phyloP scores from a whole-genome alignment of 2,113 vertebrate species.

The Nibea albiflora region DNA sequence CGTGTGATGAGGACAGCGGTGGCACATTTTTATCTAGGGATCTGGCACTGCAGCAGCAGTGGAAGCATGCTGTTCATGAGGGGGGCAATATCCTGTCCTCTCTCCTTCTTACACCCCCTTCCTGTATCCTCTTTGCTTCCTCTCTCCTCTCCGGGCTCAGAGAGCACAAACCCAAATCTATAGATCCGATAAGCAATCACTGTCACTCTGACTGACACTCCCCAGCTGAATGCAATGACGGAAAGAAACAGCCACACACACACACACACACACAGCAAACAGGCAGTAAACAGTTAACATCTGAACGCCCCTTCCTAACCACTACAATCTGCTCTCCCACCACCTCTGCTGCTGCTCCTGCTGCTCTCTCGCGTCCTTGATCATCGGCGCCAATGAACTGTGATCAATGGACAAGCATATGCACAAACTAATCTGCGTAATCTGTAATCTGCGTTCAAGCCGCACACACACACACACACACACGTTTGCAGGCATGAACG shows the following conservation, averaged over 20 bases:
- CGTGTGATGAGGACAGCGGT: slow-evolving; percentile 9
- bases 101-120: slow-evolving; percentile 9
- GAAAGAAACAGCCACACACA: slow-evolving; percentile 9
- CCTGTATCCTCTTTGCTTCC: slow-evolving; percentile 24
- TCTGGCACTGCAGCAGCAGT: slow-evolving; percentile 54
- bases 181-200: slow-evolving; percentile 35
- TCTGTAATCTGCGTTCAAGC: slow-evolving; percentile 21
- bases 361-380: slow-evolving; percentile 38
- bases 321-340: slow-evolving; percentile 33
- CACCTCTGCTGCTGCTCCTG: slow-evolving; percentile 21
- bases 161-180: slow-evolving; percentile 16
- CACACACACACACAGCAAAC: slow-evolving; percentile 31
- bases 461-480: neutral
- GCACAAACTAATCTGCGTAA: slow-evolving; percentile 29
- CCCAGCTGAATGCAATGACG: slow-evolving; percentile 23
- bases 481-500: slow-evolving; percentile 21
- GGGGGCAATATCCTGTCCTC: slow-evolving; percentile 55
- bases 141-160: neutral
- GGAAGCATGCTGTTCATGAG: slow-evolving; percentile 40
- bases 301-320: slow-evolving; percentile 46
- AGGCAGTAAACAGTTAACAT: slow-evolving; percentile 52
- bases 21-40: slow-evolving; percentile 46
- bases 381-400: slow-evolving; percentile 38
- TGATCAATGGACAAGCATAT: slow-evolving; percentile 35
- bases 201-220: slow-evolving; percentile 13